Conservation (phyloP, 2,113 vertebrate species). For the Ceyx melanurus region DNA sequence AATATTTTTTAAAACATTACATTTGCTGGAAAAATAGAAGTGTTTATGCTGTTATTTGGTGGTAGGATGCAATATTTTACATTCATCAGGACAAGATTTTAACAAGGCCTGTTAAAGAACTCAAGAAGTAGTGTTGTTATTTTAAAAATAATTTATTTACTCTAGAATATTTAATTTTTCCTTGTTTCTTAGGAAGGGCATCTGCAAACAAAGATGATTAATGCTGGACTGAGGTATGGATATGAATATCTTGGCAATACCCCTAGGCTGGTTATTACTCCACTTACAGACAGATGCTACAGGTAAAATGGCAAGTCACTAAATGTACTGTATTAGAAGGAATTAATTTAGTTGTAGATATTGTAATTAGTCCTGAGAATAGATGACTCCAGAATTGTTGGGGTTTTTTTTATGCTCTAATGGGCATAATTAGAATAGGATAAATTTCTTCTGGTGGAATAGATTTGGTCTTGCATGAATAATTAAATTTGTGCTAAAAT, state of each 20-base stretch:
- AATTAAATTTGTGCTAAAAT: not conserved
- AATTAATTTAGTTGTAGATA: not conserved
- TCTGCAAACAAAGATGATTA: conserved; percentile 92
- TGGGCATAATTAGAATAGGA: not conserved
- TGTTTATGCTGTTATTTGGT: not conserved
- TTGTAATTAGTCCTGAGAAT: not conserved
- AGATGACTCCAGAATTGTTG: not conserved
- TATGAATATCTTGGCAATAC: conserved; percentile 91
- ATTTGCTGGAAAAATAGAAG: not conserved
- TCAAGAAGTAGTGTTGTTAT: not conserved
- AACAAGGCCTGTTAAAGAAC: not conserved
- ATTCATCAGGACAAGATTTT: not conserved
- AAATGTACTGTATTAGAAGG: not conserved
- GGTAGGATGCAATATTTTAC: not conserved
- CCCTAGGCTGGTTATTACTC: conserved; percentile 87
- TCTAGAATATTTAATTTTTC: not conserved
- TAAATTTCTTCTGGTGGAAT: not conserved
- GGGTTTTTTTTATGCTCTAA: not conserved
- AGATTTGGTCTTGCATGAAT: not conserved
- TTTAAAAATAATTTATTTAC: not conserved
- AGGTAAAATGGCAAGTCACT: conserved; percentile 74
- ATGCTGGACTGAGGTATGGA: conserved; percentile 89
- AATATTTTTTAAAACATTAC: not conserved
- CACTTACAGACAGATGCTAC: conserved; percentile 91
- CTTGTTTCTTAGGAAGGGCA: conserved; percentile 78